Evolutionary conservation across 2,797 vertebrate genomes (phyloP).

Genomic region (Tokudaia muenninki): DNA sequence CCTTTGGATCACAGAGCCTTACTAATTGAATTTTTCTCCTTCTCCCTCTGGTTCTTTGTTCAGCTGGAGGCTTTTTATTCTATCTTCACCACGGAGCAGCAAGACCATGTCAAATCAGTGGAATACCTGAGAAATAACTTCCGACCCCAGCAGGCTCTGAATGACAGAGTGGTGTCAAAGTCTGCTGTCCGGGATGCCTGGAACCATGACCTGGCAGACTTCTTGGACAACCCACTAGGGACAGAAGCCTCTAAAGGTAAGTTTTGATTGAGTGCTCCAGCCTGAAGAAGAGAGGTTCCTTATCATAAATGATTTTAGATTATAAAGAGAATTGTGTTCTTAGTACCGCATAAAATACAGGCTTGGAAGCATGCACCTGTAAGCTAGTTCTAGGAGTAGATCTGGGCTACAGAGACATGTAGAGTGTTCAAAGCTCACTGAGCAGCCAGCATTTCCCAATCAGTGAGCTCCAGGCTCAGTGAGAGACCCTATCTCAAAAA

Average conservation of each 20-base stretch:
- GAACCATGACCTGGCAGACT: constrained; percentile 93
- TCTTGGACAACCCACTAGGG: constrained; percentile 91
- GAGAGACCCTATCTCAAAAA: not conserved
- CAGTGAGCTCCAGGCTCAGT: not conserved
- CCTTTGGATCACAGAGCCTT: constrained; percentile 80
- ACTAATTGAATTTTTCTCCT: constrained; percentile 76
- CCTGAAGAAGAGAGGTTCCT: not conserved
- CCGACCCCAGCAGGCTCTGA: constrained; percentile 93
- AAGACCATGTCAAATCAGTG: constrained; percentile 98
- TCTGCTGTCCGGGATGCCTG: constrained; percentile 96
- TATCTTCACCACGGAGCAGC: constrained; percentile 99
- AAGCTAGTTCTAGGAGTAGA: not conserved
- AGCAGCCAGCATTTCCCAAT: not conserved
- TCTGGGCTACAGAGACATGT: not conserved
- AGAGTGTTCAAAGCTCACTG: not conserved
- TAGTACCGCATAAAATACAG: not conserved
- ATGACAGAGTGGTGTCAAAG: constrained; percentile 94
- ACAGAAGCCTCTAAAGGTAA: constrained; percentile 97
- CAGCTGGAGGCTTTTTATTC: constrained; percentile 99
- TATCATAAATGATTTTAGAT: constrained; percentile 44
- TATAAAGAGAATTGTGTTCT: not conserved
- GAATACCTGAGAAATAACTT: constrained; percentile 99
- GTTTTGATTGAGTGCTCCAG: constrained; percentile 59
- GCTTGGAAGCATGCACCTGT: not conserved
- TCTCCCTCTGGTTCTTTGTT: constrained; percentile 58